A percentile compares a stretch with the other conserved stretches of the same genome.
Conservation (phyloP, 2,797 vertebrate species). For the Ibycter americanus region DNA sequence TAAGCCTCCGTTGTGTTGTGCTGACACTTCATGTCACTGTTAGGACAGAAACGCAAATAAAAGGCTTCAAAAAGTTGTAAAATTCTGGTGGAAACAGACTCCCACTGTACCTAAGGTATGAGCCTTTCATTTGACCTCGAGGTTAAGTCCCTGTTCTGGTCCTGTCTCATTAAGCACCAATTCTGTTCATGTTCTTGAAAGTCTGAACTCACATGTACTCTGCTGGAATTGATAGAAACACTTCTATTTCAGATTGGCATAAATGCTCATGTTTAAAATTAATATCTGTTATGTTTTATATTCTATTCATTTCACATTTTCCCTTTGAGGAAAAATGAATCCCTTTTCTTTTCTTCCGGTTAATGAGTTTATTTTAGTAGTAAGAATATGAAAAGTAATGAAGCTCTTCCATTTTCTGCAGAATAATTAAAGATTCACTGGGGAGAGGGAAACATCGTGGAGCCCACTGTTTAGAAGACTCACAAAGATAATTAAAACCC, state of each 20-base stretch:
- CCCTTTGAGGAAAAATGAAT: neutral
- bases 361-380: conserved; percentile 33
- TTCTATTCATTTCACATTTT: neutral
- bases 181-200: neutral
- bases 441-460: neutral
- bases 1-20: neutral
- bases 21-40: neutral
- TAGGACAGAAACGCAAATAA: neutral
- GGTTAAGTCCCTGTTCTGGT: neutral
- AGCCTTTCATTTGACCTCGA: neutral
- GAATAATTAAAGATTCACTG: conserved; percentile 3
- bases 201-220: neutral
- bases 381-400: neutral
- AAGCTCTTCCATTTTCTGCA: neutral
- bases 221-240: neutral
- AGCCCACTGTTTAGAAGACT: neutral
- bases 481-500: neutral
- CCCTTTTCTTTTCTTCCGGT: neutral
- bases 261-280: neutral
- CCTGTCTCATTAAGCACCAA: neutral
- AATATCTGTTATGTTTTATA: neutral
- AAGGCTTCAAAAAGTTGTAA: neutral
- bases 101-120: rapidly evolving
- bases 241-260: neutral
- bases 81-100: neutral